phyloP scores from a whole-genome alignment of 2,113 vertebrate species.

The Psilopogon haemacephalus region DNA sequence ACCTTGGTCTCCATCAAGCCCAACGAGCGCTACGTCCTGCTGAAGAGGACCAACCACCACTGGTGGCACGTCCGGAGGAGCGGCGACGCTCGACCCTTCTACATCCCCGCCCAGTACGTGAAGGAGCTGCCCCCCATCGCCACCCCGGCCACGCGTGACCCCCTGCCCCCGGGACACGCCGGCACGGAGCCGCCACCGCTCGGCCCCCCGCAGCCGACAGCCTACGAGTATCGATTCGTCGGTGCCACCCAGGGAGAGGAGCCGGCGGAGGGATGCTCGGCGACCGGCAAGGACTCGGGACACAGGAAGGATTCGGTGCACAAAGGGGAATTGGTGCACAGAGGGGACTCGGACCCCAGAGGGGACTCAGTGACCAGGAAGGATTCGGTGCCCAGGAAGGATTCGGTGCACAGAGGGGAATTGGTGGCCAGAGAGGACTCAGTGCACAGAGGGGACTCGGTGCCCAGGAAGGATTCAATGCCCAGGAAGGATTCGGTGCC shows the following conservation, averaged over 20 bases:
- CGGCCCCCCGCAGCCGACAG: neutral
- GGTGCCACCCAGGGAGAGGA: neutral
- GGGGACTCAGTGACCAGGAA: neutral
- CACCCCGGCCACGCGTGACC: neutral
- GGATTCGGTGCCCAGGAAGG: neutral
- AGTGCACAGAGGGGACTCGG: neutral
- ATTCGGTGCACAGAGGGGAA: neutral
- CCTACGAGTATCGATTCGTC: constrained; percentile 73
- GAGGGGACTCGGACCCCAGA: neutral
- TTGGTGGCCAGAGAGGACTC: neutral
- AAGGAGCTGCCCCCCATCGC: constrained; percentile 68
- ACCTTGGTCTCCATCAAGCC: constrained; percentile 83
- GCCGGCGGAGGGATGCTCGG: neutral
- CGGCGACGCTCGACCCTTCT: constrained; percentile 80
- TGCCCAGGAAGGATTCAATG: neutral
- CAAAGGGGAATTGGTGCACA: neutral
- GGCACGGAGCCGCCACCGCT: neutral
- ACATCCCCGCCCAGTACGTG: constrained; percentile 88
- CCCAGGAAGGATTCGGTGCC: neutral
- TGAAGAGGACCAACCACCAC: constrained; percentile 85
- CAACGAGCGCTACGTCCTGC: constrained; percentile 84
- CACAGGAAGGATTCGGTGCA: neutral
- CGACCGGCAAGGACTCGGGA: neutral
- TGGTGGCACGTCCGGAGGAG: constrained; percentile 91
- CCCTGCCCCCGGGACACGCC: rapidly evolving